Conservation (phyloP, 1,140 invertebrate species). For the Matsumurasca onukii region DNA sequence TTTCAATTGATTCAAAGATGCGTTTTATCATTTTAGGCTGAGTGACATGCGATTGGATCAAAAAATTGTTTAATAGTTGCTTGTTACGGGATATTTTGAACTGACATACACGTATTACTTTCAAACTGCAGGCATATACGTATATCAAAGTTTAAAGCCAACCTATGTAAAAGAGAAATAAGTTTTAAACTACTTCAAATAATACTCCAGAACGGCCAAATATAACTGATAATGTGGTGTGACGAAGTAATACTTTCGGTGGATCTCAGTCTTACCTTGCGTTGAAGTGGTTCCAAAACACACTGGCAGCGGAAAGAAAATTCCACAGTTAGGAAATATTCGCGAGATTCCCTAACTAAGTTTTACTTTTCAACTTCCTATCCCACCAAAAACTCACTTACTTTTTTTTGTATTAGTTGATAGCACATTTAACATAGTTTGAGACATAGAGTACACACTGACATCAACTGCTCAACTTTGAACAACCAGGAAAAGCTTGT, state of each 20-base stretch:
- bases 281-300: conserved; percentile 98
- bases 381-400: neutral
- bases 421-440: conserved; percentile 7
- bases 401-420: neutral
- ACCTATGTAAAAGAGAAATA: neutral
- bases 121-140: neutral
- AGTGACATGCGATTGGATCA: too few species aligned
- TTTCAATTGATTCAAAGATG: too few species aligned
- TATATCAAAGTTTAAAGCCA: too few species aligned
- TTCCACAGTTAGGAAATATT: conserved; percentile 35
- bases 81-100: too few species aligned
- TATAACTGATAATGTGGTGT: neutral
- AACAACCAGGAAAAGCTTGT: too few species aligned
- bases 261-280: conserved; percentile 82
- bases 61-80: too few species aligned
- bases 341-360: neutral
- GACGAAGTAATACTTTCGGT: neutral
- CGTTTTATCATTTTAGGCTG: too few species aligned
- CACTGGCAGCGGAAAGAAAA: conserved; percentile 62
- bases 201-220: conserved; percentile 17
- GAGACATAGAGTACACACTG: conserved; percentile 8
- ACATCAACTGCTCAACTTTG: conserved; percentile 18
- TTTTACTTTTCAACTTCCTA: neutral
- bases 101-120: too few species aligned
- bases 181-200: conserved; percentile 15